phyloP scores from a whole-genome alignment of 2,888 invertebrate genomes.

The Phyto melanocephala region DNA sequence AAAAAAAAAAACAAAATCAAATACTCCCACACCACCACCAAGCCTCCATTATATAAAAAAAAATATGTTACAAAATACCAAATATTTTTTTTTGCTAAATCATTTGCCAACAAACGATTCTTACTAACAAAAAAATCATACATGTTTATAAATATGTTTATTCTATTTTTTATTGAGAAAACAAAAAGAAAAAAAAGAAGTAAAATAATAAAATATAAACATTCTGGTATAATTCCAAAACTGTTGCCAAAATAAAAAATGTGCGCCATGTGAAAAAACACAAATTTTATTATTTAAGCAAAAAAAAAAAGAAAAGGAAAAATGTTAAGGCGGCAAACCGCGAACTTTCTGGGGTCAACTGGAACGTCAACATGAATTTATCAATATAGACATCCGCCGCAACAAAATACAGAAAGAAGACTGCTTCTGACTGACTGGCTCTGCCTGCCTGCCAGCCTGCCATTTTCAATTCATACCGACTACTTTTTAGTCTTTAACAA shows the following conservation, averaged over 20 bases:
- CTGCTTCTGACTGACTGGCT: constrained; percentile 42
- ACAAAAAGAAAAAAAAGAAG: constrained; percentile 22
- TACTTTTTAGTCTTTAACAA: neutral
- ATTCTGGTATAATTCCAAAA: constrained; percentile 49
- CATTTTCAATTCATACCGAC: constrained; percentile 25
- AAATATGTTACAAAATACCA: constrained; percentile 15
- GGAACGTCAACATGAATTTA: constrained; percentile 69
- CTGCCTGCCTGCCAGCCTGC: constrained; percentile 28
- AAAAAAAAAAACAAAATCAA: constrained; percentile 4
- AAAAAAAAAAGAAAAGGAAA: constrained; percentile 13
- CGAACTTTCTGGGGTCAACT: constrained; percentile 66
- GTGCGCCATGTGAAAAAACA: constrained; percentile 22
- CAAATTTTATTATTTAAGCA: constrained; percentile 31
- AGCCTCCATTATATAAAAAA: neutral
- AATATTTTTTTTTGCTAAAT: constrained; percentile 34
- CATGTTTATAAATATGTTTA: constrained; percentile 32
- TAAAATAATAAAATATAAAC: constrained; percentile 52
- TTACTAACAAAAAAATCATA: neutral
- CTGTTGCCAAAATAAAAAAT: constrained; percentile 61
- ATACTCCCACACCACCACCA: constrained; percentile 4
- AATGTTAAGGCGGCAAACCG: constrained; percentile 67
- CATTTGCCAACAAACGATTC: constrained; percentile 48
- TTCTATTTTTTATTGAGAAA: neutral
- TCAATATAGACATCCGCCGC: constrained; percentile 72
- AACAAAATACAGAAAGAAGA: constrained; percentile 50